Base-by-base conservation (phyloP, 2,797 vertebrate genomes). In the Channa striata region DNA sequence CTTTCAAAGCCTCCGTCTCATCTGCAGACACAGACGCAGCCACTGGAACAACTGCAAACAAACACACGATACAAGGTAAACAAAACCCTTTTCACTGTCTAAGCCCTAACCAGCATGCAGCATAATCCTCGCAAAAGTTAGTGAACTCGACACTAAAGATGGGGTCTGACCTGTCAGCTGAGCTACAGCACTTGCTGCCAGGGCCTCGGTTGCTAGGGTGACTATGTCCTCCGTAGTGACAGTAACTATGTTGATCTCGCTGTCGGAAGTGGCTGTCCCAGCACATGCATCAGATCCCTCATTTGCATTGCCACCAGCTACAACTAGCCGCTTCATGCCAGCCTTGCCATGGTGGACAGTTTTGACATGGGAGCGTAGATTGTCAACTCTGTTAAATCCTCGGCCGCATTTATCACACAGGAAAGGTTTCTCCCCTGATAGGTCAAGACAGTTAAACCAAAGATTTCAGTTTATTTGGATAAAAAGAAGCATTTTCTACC, bases 341-440 rank as follows among this genome's bases (percentile, higher is more conserved):
- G 97, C 97, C 77, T 97, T 97, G 77, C 98, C 97, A 20, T 97
- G 98, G 88, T 99, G 98, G 72, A 99, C 97, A 0, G 98, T 99
- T 89, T 96, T 99, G 47, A 99, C 97, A 0, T 99, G 98, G 10
- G 98, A 99, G 19, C 98, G 97, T 72, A 99, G 93, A 81, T 99
- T 99, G 90, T 99, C 98, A 65, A 99, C 97, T 0, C 98, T 96
- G 91, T 99, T 99, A 85, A 99, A 99, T 1, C 98, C 98, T 0
- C 98, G 91, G 1, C 98, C 98, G 0, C 98, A 99, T 79, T 98
- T 99, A 82, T 99, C 98, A 7, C 98, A 99, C 50, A 99, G 92
- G 86, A 96, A 99, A 0, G 98, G 98, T 81, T 99, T 99, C 86
- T 99, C 98, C 50, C 98, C 98, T 99, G 89, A 68, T 67, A 65